Base-by-base conservation (phyloP, 1,140 invertebrate species). In the Tribolium madens region DNA sequence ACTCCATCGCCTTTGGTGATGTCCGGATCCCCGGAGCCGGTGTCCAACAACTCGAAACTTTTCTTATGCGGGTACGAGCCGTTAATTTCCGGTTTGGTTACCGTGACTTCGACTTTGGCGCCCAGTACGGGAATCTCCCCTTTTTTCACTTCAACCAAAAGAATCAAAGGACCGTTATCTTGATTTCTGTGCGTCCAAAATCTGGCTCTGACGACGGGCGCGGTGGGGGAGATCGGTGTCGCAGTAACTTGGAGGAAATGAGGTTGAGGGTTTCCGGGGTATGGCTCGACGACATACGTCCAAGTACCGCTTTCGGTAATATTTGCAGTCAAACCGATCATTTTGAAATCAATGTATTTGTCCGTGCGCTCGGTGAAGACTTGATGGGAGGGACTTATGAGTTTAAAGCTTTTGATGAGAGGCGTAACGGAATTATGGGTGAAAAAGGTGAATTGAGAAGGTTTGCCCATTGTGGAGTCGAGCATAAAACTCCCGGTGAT, bases 21-120 rank as follows among this genome's bases (percentile, higher is more conserved):
- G 84, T 93, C 92, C 1, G 91, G 90, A 85, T 91, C 91, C 80
- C 90, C 90, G 82, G 86, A 88, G 13, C 91, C 91, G 75, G 88
- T 89, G 83, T 92, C 91, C 26, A 90, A 83, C 1, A 92, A 84
- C 74, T 88, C 86, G 14, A 89, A 86, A 18, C 83, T 86, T 14
- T 87, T 85, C 15, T 84, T 84, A 73, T 88, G 85, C 5, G 85
- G 81, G 14, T 76, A 81, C 1, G 86, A 85, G 3, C 85, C 84
- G 74, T 88, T 88, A 1, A 81, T 76, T 26, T 85, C 86, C 7
- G 81, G 79, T 78, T 85, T 84, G 3, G 83, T 85, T 9, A 88
- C 86, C 10, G 83, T 85, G 1, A 88, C 88, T 82, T 88, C 87
- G 15, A 90, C 89, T 78, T 87, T 87, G 1, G 89, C 89, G 10